A percentile compares a stretch with the other conserved stretches of the same genome.
phyloP scores from a whole-genome alignment of 2,888 invertebrate genomes.

The Rhabditoides inermis region DNA sequence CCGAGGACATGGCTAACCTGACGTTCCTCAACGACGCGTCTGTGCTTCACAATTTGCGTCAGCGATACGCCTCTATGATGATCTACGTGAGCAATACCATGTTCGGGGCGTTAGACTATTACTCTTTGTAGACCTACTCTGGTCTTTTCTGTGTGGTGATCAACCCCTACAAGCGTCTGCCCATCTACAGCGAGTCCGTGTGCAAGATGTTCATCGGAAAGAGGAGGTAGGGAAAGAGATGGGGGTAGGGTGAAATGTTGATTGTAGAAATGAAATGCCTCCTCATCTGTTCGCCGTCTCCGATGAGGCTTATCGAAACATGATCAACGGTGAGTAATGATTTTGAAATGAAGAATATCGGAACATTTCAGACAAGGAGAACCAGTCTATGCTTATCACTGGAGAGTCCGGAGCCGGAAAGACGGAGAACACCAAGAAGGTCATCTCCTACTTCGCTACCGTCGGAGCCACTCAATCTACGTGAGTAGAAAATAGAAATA shows the following conservation, averaged over 20 bases:
- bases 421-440: slow-evolving; percentile 99
- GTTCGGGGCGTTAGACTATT: no score
- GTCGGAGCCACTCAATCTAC: slow-evolving; percentile 63
- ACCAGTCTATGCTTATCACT: slow-evolving; percentile 99
- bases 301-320: slow-evolving; percentile 99
- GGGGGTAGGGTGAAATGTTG: background rate
- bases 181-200: slow-evolving; percentile 50
- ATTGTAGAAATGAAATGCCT: slow-evolving; percentile 51
- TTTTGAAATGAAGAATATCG: background rate
- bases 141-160: slow-evolving; percentile 52
- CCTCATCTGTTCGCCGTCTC: slow-evolving; percentile 88
- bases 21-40: slow-evolving; percentile 84
- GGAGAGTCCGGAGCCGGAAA: slow-evolving; percentile 99
- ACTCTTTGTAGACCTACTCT: slow-evolving; percentile 44
- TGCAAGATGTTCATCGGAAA: slow-evolving; percentile 45
- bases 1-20: slow-evolving; percentile 50
- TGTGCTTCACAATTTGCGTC: slow-evolving; percentile 94
- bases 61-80: slow-evolving; percentile 68
- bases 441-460: slow-evolving; percentile 88
- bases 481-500: no score
- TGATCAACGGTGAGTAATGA: slow-evolving; percentile 75
- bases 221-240: slow-evolving; percentile 24
- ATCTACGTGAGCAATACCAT: slow-evolving; percentile 39
- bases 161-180: slow-evolving; percentile 51
- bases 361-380: slow-evolving; percentile 71